These are phyloP conservation scores for Otolemur garnettii DNA, from an alignment of 2,113 vertebrate species.

Conservation along the genomic window DNA sequence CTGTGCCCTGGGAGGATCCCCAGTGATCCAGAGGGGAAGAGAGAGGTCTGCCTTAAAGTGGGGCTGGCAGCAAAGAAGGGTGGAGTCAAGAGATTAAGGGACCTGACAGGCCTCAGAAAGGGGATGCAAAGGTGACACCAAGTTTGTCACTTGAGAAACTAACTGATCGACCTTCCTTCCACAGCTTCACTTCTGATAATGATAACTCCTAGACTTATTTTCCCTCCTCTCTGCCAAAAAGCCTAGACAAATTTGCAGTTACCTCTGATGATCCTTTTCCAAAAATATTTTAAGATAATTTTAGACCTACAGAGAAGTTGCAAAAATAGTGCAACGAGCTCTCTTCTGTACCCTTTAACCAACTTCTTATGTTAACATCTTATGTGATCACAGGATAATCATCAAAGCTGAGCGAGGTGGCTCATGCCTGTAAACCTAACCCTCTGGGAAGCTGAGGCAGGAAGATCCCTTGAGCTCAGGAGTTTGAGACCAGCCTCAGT, in stretches of 20 bases:
- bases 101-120: not conserved
- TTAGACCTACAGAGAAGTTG: not conserved
- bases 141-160: not conserved
- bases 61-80: not conserved
- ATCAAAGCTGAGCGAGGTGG: not conserved
- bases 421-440: too few species aligned
- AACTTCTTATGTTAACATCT: not conserved
- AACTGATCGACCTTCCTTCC: not conserved
- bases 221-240: not conserved
- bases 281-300: not conserved
- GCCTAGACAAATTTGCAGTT: not conserved
- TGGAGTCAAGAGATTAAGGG: not conserved
- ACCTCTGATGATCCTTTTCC: not conserved
- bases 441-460: too few species aligned
- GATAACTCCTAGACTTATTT: not conserved
- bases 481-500: too few species aligned
- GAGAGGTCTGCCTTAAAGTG: not conserved
- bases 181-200: not conserved
- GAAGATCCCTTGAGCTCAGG: too few species aligned
- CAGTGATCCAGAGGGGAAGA: not conserved
- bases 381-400: not conserved
- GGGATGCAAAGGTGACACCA: too few species aligned
- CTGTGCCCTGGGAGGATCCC: not conserved
- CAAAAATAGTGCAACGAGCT: not conserved
- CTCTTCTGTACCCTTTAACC: not conserved